phyloP scores from a whole-genome alignment of 30 jellyfish, hydroid and myxozoan species.

The Aurelia sp. region DNA sequence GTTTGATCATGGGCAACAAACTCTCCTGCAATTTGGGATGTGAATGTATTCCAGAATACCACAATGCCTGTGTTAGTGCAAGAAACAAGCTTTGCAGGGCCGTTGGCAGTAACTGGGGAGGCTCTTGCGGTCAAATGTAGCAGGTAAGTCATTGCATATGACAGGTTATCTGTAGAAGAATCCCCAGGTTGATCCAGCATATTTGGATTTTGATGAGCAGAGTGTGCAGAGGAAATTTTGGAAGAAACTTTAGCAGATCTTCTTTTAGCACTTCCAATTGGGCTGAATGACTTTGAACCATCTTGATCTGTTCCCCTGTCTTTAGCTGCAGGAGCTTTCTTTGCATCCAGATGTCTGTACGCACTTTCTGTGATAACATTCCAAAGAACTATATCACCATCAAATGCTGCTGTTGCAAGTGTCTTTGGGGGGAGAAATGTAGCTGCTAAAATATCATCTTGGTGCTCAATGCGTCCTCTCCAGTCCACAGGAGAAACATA shows the following conservation, averaged over 20 bases:
- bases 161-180: constrained; percentile 20
- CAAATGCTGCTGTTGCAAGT: constrained; percentile 89
- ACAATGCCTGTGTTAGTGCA: constrained; percentile 75
- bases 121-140: constrained; percentile 54
- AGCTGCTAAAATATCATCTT: constrained; percentile 84
- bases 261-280: constrained; percentile 16
- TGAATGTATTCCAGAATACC: constrained; percentile 81
- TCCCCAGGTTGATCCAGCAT: constrained; percentile 14
- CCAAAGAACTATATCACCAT: constrained; percentile 96
- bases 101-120: constrained; percentile 34
- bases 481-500: constrained; percentile 83
- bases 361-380: constrained; percentile 80
- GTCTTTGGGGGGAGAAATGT: constrained; percentile 83
- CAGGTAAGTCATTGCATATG: constrained; percentile 61
- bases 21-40: constrained; percentile 60
- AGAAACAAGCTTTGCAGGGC: constrained; percentile 72
- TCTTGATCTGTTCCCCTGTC: constrained; percentile 8
- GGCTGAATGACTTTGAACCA: constrained; percentile 9
- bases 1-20: constrained; percentile 76
- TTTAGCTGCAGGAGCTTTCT: constrained; percentile 39
- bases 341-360: constrained; percentile 61
- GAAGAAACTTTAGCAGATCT: constrained; percentile 18
- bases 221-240: background rate
- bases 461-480: constrained; percentile 88
- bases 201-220: background rate